Percentiles rank a stretch among this genome's conserved stretches.
Evolutionary conservation across 2,113 vertebrate genomes (phyloP).

Genomic region (Syngnathus typhle): DNA sequence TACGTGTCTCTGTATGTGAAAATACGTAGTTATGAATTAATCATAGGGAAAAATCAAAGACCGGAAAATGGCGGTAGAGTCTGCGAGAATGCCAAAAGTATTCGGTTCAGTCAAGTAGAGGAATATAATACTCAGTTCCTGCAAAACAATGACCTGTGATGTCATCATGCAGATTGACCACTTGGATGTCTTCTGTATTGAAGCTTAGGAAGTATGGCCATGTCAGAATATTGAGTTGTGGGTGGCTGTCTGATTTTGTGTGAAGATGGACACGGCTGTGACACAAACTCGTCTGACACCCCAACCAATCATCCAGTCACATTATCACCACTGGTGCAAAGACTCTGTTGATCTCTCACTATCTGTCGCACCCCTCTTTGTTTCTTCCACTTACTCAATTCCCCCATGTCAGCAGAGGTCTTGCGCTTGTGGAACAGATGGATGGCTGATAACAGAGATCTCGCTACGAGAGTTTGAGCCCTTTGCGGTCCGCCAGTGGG

Average conservation of each 20-base stretch:
- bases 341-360: conserved; percentile 11
- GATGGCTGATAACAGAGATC: conserved; percentile 21
- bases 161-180: background rate
- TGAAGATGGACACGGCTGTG: conserved; percentile 17
- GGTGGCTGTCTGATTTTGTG: background rate
- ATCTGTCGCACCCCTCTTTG: conserved; percentile 3
- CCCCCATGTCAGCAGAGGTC: background rate
- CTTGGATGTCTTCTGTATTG: background rate
- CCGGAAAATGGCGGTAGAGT: background rate
- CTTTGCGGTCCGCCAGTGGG: conserved; percentile 15
- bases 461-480: conserved; percentile 23
- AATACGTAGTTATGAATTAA: background rate
- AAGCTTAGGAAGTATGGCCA: background rate
- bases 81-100: background rate
- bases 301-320: conserved; percentile 6
- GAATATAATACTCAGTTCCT: background rate
- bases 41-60: background rate
- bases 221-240: background rate
- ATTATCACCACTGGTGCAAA: conserved; percentile 32
- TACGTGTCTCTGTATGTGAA: background rate
- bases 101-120: background rate
- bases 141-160: background rate
- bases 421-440: conserved; percentile 21
- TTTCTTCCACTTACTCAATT: background rate
- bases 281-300: conserved; percentile 32